Evolutionary conservation across 2,797 vertebrate genomes (phyloP), one percentile per base, ranked within the genome.

Genomic region (Nyctalus aviator): DNA sequence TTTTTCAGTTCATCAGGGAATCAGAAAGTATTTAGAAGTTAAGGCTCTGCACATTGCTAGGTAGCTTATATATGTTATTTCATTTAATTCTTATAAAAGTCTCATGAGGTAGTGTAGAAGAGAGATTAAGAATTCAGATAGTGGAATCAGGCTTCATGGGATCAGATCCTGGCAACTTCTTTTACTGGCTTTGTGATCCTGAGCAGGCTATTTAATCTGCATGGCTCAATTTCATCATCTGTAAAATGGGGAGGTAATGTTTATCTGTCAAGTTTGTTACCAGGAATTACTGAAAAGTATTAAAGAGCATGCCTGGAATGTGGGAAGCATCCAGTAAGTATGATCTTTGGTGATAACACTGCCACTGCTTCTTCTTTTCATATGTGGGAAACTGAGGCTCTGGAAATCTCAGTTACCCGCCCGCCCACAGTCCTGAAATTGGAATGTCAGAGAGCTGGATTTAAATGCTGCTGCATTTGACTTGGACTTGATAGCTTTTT

Each of bases 1-100:
- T 68, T 64, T 93, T n/a, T 92, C 46, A 76, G 64, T 78, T 93
- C 76, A 79, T 62, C 37, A 37, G 72, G 23, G 83, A 94, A 46
- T 75, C 27, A 68, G 77, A 81, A 3, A 15, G 7, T 77, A 64
- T 66, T 75, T 82, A 84, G 48, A 83, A 85, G 41, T 46, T 68
- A 35, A 21, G 48, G 32, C 48, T 86, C 68, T 27, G n/a, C 35
- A 73, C 41, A 62, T 50, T 84, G 30, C 23, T 92, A 64, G 35
- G 50, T 35, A 64, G 41, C 20, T 79, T 92, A 46, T 55, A 12
- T 30, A 37, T 85, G 37, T 81, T 66, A 87, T 84, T 66, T 91
- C 59, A 68, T 77, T 94, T 92, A 82, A 81, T 84, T 91, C 73
- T 82, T 37, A 69, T 14, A 12, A 21, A 90, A 64, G 18, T 84